Conservation (phyloP, 2,113 vertebrate genomes). For the Lanius collurio region DNA sequence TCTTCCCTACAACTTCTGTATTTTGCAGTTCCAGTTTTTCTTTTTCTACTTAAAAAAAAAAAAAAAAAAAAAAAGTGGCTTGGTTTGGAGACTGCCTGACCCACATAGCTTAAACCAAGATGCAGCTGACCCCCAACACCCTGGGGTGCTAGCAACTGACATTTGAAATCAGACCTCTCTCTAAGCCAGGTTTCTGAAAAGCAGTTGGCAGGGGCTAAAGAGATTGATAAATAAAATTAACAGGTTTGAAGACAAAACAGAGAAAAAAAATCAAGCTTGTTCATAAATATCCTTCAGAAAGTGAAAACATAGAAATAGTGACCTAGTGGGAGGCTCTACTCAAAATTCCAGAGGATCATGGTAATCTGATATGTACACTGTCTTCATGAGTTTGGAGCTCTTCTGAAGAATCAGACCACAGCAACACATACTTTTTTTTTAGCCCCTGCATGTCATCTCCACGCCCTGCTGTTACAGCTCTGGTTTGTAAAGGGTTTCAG, state of each 20-base stretch:
- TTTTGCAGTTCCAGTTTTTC: neutral
- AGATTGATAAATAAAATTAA: neutral
- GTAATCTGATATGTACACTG: neutral
- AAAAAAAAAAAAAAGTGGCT: no score
- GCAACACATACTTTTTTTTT: neutral
- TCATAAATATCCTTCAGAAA: neutral
- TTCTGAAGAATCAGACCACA: neutral
- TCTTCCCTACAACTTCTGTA: neutral
- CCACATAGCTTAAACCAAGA: neutral
- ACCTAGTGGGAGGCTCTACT: neutral
- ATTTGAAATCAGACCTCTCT: neutral
- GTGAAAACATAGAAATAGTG: neutral
- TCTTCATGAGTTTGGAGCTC: neutral
- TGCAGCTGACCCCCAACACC: neutral
- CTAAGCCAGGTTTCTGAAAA: neutral
- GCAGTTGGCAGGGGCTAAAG: neutral
- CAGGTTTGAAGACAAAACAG: neutral
- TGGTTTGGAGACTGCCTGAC: neutral
- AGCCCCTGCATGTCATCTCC: neutral
- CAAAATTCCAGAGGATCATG: neutral
- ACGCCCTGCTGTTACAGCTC: fast-evolving
- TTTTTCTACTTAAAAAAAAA: neutral
- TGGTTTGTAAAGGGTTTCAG: neutral
- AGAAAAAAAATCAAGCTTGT: neutral
- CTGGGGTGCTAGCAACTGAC: neutral